Base-by-base conservation (phyloP, 2,888 invertebrate genomes). In the Drosophila diplacantha region DNA sequence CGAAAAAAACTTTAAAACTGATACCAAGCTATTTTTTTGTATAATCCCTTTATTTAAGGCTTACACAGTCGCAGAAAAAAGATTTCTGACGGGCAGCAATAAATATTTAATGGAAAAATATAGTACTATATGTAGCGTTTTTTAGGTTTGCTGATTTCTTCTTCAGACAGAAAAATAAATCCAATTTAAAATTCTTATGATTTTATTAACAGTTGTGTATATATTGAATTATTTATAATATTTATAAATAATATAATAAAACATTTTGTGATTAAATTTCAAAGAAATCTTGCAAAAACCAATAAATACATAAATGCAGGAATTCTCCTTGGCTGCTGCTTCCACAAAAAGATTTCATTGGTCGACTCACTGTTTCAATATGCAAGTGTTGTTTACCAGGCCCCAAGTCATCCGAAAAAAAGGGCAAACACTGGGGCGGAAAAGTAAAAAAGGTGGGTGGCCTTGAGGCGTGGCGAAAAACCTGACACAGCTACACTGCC, bases 401-500 rank as follows among this genome's bases (percentile, higher is more conserved):
- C 53, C 34, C 52, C 29, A 37, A 64, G 62, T 62, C 64, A 63
- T 38, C 34, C 64, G 39, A 29, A 62, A 62, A 58, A 63, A 52
- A 39, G 37, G 59, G 26, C 37, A 44, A 58, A 43, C 20, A 31
- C 26, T 16, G 41, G 3, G 18, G 14, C 32, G 16, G 16, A 39
- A 20, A 18, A 11, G 16, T 14, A 20, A 41, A 56, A 20, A 12
- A 41, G 29, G 58, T 57, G 58, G 58, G 43, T 14, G 54, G 29
- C 34, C 11, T 24, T 20, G 9, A 20, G 29, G 18, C 11, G 57
- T 16, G 16, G 20, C n/a, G 4, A 59, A 58, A 41, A 65, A 26
- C 49, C 47, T 47, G 66, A 39, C 55, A 66, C 49, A 55, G 43
- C 63, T 18, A 18, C 29, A 41, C 20, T 14, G 29, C n/a, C n/a